Evolutionary conservation across 2,888 invertebrate species (phyloP).

Genomic region (Tolmerus cingulatus): DNA sequence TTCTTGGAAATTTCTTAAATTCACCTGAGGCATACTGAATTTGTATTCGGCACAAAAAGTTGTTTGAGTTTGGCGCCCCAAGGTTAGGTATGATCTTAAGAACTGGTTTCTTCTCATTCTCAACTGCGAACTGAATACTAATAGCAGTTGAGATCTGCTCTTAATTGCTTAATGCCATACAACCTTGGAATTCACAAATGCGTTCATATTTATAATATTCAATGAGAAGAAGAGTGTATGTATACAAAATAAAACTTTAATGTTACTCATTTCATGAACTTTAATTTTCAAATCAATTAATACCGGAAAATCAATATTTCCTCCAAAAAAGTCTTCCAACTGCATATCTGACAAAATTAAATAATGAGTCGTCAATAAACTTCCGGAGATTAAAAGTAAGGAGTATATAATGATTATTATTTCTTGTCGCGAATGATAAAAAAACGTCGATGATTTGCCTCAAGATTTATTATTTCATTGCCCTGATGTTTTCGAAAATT

Average conservation of each 20-base stretch:
- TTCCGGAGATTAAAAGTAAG: background rate
- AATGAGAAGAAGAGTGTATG: background rate
- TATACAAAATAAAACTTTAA: background rate
- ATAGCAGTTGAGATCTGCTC: background rate
- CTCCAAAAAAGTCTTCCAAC: background rate
- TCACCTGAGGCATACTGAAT: background rate
- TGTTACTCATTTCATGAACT: background rate
- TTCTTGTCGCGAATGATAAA: background rate
- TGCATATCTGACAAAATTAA: background rate
- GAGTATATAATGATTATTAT: background rate
- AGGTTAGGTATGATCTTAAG: background rate
- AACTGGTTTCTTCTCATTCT: background rate
- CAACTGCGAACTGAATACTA: background rate
- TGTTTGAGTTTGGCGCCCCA: background rate
- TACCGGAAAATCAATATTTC: background rate
- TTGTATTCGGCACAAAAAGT: background rate
- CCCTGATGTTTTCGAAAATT: background rate
- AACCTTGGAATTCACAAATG: background rate
- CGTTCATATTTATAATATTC: background rate
- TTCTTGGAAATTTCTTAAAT: background rate
- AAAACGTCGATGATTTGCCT: background rate
- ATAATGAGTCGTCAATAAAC: background rate
- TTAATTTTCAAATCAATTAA: background rate
- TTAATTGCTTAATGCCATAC: background rate
- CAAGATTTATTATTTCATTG: background rate